Evolutionary conservation across 2,113 vertebrate genomes (phyloP).

Genomic region (Danio rerio): DNA sequence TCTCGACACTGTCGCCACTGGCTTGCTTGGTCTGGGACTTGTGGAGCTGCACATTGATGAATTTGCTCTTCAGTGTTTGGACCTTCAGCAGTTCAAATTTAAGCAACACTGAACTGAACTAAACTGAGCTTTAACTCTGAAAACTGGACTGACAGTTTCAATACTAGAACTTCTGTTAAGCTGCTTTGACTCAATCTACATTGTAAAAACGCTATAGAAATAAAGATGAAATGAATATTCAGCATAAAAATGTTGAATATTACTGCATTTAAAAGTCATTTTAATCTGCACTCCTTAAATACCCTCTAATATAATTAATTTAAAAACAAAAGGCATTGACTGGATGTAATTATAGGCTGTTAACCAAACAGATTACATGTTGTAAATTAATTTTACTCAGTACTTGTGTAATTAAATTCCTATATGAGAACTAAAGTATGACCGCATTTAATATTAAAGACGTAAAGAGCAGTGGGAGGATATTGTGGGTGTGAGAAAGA

Average conservation of each 20-base stretch:
- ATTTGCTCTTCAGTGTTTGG: no score
- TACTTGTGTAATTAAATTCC: background rate
- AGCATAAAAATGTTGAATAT: background rate
- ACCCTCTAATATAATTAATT: background rate
- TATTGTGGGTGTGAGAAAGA: conserved; percentile 7
- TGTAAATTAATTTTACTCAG: background rate
- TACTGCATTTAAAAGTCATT: background rate
- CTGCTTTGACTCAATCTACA: no score
- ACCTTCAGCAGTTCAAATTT: no score
- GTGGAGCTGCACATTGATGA: no score
- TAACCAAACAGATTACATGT: background rate
- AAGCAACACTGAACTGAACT: no score
- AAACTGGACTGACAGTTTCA: no score
- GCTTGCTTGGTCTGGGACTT: no score
- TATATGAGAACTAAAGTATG: background rate
- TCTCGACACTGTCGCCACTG: no score
- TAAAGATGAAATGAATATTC: no score
- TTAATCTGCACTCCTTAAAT: background rate
- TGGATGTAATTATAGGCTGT: background rate
- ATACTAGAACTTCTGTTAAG: no score
- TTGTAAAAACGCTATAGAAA: no score
- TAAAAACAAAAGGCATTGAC: background rate
- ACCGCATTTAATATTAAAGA: background rate
- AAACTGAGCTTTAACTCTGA: no score
- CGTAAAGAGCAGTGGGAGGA: background rate